phyloP scores from a whole-genome alignment of 2,888 invertebrate genomes.

The Melinaea menophilus region DNA sequence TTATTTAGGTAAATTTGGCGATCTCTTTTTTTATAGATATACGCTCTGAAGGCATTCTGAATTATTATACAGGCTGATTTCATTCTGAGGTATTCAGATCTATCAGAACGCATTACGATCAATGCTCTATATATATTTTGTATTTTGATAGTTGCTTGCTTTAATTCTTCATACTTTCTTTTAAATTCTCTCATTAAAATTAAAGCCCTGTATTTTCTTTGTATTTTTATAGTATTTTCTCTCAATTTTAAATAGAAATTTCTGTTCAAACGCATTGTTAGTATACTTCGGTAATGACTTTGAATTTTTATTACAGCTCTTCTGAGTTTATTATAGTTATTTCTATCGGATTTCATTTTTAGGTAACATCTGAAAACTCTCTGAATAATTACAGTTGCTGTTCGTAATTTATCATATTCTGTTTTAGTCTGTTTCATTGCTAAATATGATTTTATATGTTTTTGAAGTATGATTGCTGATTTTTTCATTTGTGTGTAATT shows the following conservation, averaged over 20 bases:
- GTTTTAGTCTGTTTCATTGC: conserved; percentile 44
- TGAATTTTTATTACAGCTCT: conserved; percentile 52
- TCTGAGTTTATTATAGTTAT: conserved; percentile 34
- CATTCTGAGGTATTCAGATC: conserved; percentile 42
- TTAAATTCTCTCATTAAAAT: conserved; percentile 39
- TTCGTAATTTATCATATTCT: conserved; percentile 43
- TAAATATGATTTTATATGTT: conserved; percentile 58
- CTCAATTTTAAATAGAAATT: conserved; percentile 37
- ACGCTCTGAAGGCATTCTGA: conserved; percentile 63
- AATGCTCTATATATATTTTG: conserved; percentile 66
- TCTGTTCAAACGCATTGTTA: conserved; percentile 54
- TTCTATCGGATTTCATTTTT: conserved; percentile 35
- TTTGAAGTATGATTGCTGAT: conserved; percentile 69
- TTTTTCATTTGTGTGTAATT: conserved; percentile 56
- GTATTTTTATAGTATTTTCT: conserved; percentile 50
- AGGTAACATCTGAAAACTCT: conserved; percentile 43
- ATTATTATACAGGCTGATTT: conserved; percentile 50
- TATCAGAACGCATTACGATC: conserved; percentile 50
- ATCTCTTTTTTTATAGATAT: conserved; percentile 42
- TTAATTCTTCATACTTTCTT: conserved; percentile 35
- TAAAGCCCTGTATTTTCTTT: conserved; percentile 46
- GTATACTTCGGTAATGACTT: conserved; percentile 57
- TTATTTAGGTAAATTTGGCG: conserved; percentile 47
- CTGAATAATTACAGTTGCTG: conserved; percentile 46
- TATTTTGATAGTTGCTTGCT: conserved; percentile 39